Percentiles rank a stretch among this genome's conserved stretches.
Evolutionary conservation across 2,113 vertebrate species (phyloP).

Genomic region (Pavo muticus): DNA sequence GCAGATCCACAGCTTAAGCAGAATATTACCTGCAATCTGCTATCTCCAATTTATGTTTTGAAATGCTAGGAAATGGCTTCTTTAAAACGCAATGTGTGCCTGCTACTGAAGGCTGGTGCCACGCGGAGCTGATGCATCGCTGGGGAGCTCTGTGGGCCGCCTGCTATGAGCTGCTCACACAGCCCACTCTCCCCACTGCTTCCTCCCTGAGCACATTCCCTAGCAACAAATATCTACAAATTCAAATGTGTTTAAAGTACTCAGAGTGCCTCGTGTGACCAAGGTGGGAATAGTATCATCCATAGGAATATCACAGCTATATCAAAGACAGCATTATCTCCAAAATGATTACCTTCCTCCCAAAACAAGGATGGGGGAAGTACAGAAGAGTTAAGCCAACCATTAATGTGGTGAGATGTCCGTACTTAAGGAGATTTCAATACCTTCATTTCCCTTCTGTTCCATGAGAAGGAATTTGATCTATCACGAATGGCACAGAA

Average conservation of each 20-base stretch:
- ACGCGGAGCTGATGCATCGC: neutral
- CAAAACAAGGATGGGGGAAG: neutral
- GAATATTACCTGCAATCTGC: neutral
- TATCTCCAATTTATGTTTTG: neutral
- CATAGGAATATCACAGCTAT: neutral
- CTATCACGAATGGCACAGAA: neutral
- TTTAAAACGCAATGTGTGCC: neutral
- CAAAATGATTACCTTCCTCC: neutral
- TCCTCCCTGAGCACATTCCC: neutral
- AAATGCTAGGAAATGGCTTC: neutral
- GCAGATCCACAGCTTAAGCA: neutral
- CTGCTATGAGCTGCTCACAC: neutral
- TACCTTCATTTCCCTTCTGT: neutral
- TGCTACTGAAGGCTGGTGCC: neutral
- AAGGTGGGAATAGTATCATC: neutral
- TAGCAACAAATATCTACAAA: conserved; percentile 19
- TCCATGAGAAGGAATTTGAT: conserved; percentile 21
- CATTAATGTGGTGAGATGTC: neutral
- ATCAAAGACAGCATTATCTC: neutral
- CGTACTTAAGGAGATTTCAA: neutral
- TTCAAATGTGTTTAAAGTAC: conserved; percentile 11
- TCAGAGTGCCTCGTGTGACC: neutral
- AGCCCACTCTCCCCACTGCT: neutral
- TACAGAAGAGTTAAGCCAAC: neutral
- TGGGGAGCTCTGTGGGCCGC: neutral